A percentile compares a stretch with the other conserved stretches of the same genome.
Conservation (phyloP, 2,797 vertebrate genomes). For the Smutsia temminckii region DNA sequence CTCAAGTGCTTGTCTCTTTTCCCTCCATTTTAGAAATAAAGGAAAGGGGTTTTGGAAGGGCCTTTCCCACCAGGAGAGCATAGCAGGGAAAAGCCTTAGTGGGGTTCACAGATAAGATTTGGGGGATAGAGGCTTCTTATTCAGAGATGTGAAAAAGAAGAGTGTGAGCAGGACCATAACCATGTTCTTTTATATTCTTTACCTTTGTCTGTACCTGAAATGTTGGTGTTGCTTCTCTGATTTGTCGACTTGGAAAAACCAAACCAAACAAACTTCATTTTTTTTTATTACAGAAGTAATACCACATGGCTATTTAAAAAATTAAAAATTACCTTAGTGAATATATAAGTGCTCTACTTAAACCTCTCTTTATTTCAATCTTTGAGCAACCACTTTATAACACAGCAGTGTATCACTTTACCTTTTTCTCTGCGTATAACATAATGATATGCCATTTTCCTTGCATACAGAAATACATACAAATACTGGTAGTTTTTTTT, state of each 20-base stretch:
- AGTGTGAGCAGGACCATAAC: background rate
- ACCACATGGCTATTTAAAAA: background rate
- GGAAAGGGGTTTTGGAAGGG: background rate
- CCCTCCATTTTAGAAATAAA: background rate
- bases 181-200: background rate
- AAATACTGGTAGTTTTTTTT: background rate
- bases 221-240: background rate
- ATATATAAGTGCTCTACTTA: background rate
- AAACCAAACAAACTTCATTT: background rate
- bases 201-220: background rate
- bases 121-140: background rate
- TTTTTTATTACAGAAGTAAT: constrained; percentile 2
- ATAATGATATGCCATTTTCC: background rate
- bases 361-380: background rate
- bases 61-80: background rate
- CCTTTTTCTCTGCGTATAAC: background rate
- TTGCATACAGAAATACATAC: background rate
- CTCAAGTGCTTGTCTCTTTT: background rate
- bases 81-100: background rate
- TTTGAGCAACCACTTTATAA: background rate
- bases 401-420: background rate
- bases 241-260: background rate
- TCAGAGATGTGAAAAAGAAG: background rate
- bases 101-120: background rate
- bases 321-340: background rate